Base-by-base conservation (phyloP, 92 coral and sea anemone genomes). In the Heteractis magnifica region DNA sequence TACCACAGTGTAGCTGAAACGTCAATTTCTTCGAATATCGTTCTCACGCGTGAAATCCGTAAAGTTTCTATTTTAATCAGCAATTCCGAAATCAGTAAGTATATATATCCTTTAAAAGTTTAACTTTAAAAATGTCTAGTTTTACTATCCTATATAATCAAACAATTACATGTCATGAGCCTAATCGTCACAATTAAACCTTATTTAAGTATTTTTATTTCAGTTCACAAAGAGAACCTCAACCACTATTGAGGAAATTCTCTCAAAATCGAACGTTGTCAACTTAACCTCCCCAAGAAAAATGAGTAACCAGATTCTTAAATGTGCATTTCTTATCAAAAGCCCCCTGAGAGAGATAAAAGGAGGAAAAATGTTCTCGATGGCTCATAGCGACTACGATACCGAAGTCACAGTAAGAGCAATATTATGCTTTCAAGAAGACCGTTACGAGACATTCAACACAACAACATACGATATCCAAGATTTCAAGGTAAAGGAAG, bases 331-430 rank as follows among this genome's bases (percentile, higher is more conserved):
- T 12, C 73, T 77, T 10, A 84, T 65, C 6, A 84, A 84, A 77
- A 76, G 87, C 62, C 11, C 13, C 0, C 41, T 77, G 15, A 77
- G 75, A 50, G 87, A 77, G 3, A 84, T 77, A 26, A 0, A 51
- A 77, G 44, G 56, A 60, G 83, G 87, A 13, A 76, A 51, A 76
- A 84, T 84, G 83, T 84, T 84, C 62, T 18, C 87, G 2, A 84
- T 84, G 87, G 60, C 83, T 8, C 49, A 77, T 48, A 49, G 60
- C 20, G 87, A 77, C 34, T 64, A 5, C 62, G 87, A 84, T 15
- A 65, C 82, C 5, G n/a, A 3, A 68, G 44, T 60, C 16, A 77
- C 87, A 48, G 65, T 77, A 26, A 41, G 64, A 73, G 83, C 83
- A 7, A 77, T n/a, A n/a, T n/a, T 84, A 4, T 84, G 87, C 79